These are phyloP conservation scores for Thunnus albacares DNA, from an alignment of 2,797 vertebrate genomes.

Conservation along the genomic window DNA sequence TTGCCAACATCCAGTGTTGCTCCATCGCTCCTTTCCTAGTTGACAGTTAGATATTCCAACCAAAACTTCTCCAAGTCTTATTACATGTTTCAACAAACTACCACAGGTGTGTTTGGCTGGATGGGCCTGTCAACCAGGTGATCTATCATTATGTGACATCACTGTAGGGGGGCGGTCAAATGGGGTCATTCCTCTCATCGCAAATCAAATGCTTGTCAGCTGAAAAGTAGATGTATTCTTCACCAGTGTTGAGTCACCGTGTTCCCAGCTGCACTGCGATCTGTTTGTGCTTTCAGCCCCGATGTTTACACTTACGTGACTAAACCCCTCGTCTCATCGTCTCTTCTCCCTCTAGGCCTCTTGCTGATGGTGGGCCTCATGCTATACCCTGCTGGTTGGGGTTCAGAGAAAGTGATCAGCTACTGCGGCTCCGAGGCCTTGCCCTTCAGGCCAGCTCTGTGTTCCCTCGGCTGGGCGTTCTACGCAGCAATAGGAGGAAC, in stretches of 20 bases:
- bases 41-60: background rate
- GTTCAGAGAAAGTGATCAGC: conserved; percentile 91
- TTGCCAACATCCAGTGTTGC: background rate
- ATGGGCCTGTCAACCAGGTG: background rate
- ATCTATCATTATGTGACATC: conserved; percentile 51
- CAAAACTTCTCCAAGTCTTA: background rate
- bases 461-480: conserved; percentile 97
- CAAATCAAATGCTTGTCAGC: conserved; percentile 48
- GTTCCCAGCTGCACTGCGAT: conserved; percentile 47
- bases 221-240: conserved; percentile 43
- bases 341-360: conserved; percentile 87
- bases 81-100: conserved; percentile 9
- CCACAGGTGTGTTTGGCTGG: conserved; percentile 26
- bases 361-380: conserved; percentile 97
- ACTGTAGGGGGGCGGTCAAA: background rate
- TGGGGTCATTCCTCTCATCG: conserved; percentile 9
- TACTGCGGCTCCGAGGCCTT: conserved; percentile 94
- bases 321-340: conserved; percentile 28
- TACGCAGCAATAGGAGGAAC: conserved; percentile 95
- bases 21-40: background rate
- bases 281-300: conserved; percentile 24
- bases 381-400: conserved; percentile 97
- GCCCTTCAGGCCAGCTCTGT: conserved; percentile 91
- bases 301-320: conserved; percentile 49
- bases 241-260: conserved; percentile 48